Evolutionary conservation across 2,797 vertebrate species (phyloP), one percentile per base, ranked within the genome.

Genomic region (Sternarchorhynchus goeldii): DNA sequence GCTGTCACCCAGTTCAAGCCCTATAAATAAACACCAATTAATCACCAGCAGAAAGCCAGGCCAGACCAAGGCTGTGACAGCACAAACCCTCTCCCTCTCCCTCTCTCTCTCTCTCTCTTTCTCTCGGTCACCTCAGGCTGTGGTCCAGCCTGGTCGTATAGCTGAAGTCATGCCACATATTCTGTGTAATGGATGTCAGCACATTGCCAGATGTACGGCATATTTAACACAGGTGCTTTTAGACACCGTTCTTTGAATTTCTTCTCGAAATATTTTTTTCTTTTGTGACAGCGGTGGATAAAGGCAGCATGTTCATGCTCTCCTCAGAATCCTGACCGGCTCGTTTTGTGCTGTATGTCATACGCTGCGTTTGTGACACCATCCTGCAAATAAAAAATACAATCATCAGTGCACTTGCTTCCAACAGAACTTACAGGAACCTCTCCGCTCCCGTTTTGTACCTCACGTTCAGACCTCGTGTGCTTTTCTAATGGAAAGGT

Each of bases 21-120:
- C 91, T 92, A 92, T 94, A 94, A 95, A 94, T 95, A 95, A 94
- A 94, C 92, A 92, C 77, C 84, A 87, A 81, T 93, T 94, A 94
- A 93, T 93, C 93, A 93, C 88, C 89, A 89, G 88, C 88, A 84
- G 88, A 91, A 90, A 92, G 79, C 85, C 79, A 80, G 88, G 80
- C 80, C 90, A 90, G 90, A 91, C 89, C 87, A 84, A 77, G 78
- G 86, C 85, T 91, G 90, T 6, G 81, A 87, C 87, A 85, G 86
- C 84, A 83, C 86, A 87, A 85, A 78, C 84, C 88, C 76, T 88
- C 80, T 77, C 87, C 73, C 86, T 89, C 86, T 83, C 83, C 89
- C 88, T 86, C 85, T 83, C 70, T 89, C 88, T 81, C 74, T 89
- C 80, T 81, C 87, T 84, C 81, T 87, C 83, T 73, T 84, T 88